phyloP scores from a whole-genome alignment of 2,888 invertebrate genomes.

The Morpho deidamia region DNA sequence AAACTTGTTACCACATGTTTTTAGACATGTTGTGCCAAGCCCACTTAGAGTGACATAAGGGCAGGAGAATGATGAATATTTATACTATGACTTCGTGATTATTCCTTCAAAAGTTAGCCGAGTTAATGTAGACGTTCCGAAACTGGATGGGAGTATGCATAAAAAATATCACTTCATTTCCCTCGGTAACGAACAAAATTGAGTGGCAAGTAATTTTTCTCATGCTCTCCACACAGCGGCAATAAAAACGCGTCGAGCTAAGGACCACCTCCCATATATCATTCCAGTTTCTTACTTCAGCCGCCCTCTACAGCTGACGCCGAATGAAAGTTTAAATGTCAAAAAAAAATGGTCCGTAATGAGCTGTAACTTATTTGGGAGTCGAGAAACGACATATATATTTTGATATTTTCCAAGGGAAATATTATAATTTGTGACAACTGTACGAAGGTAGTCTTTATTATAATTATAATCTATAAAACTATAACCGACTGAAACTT shows the following conservation, averaged over 20 bases:
- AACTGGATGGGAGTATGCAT: constrained; percentile 15
- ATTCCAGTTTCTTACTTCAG: constrained; percentile 43
- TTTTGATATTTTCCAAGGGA: too few species aligned
- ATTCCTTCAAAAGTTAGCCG: constrained; percentile 23
- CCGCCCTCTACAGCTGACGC: constrained; percentile 44
- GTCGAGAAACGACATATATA: too few species aligned
- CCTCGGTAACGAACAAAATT: constrained; percentile 38
- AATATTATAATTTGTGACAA: too few species aligned
- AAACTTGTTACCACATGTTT: too few species aligned
- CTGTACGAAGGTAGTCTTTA: too few species aligned
- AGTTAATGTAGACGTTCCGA: constrained; percentile 50
- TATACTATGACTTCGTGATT: constrained; percentile 1
- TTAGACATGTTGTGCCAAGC: too few species aligned
- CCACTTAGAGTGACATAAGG: too few species aligned
- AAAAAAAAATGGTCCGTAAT: constrained; percentile 47
- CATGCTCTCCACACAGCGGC: constrained; percentile 67
- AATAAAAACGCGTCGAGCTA: constrained; percentile 62
- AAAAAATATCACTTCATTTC: constrained; percentile 41
- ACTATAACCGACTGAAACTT: too few species aligned
- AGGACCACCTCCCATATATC: constrained; percentile 59
- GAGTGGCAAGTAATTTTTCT: constrained; percentile 66
- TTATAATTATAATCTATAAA: too few species aligned
- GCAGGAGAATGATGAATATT: too few species aligned
- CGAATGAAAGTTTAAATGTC: constrained; percentile 69
- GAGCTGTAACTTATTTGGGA: constrained; percentile 11